Conservation (phyloP, 2,113 vertebrate species). For the Prunella fulvescens region DNA sequence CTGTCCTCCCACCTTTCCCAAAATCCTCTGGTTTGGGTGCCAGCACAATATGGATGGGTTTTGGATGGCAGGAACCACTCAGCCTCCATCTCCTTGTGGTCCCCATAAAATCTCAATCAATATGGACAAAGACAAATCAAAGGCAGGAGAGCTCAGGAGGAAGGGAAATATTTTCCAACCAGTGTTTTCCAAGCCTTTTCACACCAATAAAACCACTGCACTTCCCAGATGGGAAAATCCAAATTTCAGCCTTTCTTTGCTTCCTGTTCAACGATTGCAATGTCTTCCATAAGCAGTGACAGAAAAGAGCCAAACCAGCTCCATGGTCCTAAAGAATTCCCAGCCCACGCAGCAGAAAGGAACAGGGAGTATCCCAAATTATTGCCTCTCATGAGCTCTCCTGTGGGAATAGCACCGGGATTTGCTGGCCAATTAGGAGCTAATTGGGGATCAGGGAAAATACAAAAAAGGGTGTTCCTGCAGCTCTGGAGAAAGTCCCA, state of each 20-base stretch:
- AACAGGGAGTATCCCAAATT: neutral
- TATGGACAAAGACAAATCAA: neutral
- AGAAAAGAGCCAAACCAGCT: neutral
- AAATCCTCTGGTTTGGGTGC: fast-evolving
- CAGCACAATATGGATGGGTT: neutral
- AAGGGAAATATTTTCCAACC: neutral
- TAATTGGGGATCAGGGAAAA: neutral
- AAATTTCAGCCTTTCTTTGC: neutral
- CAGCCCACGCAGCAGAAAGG: neutral
- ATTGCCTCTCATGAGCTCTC: neutral
- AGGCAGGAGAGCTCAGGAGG: neutral
- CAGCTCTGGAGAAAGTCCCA: neutral
- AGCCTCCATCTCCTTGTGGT: neutral
- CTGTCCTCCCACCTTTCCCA: neutral
- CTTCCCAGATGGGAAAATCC: neutral
- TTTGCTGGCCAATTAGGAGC: neutral
- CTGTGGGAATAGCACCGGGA: no score
- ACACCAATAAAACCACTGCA: neutral
- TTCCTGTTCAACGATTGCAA: neutral
- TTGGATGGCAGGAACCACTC: fast-evolving
- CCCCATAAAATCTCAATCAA: neutral
- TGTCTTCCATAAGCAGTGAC: neutral
- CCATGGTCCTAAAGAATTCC: fast-evolving
- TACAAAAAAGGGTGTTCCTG: neutral
- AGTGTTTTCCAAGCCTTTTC: neutral